Percentiles rank a stretch among this genome's conserved stretches.
phyloP scores from a whole-genome alignment of 2,888 invertebrate genomes.

The Epistrophe grossulariae region DNA sequence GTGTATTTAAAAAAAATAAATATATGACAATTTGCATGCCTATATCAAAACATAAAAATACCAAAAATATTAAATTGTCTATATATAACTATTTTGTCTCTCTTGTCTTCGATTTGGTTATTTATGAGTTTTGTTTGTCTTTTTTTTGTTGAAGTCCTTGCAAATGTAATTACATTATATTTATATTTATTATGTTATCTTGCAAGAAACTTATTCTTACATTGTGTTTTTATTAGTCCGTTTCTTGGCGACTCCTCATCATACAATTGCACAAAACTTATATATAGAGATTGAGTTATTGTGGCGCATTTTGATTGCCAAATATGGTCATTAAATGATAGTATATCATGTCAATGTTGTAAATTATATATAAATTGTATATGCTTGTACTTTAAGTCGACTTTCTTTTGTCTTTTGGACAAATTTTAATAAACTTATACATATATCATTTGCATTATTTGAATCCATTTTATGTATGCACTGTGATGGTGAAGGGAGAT shows the following conservation, averaged over 20 bases:
- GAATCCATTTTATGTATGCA: conserved; percentile 26
- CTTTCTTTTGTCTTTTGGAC: conserved; percentile 3
- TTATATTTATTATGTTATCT: neutral
- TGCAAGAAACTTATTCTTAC: conserved; percentile 10
- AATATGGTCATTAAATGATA: conserved; percentile 83
- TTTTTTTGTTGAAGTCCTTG: neutral
- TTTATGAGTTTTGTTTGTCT: conserved; percentile 32
- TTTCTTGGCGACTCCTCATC: conserved; percentile 19
- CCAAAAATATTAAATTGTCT: conserved; percentile 33
- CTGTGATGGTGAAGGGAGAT: neutral
- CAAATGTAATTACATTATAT: conserved; percentile 4
- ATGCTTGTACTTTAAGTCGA: conserved; percentile 12
- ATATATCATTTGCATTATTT: conserved; percentile 36
- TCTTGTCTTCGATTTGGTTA: conserved; percentile 52
- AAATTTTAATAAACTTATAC: neutral
- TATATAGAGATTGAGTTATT: conserved; percentile 76
- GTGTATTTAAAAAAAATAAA: conserved; percentile 43
- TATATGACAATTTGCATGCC: conserved; percentile 58
- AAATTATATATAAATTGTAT: neutral
- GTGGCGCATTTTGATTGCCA: conserved; percentile 80
- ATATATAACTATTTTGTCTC: conserved; percentile 28
- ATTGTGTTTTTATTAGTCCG: conserved; percentile 7
- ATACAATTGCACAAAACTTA: conserved; percentile 75
- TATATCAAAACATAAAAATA: conserved; percentile 21
- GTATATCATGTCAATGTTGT: conserved; percentile 79